Evolutionary conservation across 2,888 invertebrate genomes (phyloP), one percentile per base, ranked within the genome.

Genomic region (Cryptocephalus primarius): DNA sequence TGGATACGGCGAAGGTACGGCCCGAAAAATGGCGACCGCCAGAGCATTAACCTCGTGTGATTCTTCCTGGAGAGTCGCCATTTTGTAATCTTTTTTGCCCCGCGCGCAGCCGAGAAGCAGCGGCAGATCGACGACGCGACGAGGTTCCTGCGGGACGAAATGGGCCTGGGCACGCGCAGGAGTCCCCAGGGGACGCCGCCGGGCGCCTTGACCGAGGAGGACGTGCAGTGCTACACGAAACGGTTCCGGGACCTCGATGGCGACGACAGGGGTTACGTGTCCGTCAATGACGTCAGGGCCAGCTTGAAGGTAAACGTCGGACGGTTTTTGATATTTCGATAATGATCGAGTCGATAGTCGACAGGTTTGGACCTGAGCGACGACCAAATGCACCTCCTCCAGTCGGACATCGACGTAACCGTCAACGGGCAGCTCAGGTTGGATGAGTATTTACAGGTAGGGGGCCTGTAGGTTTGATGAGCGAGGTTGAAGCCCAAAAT

Each of bases 211-310:
- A 88, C 85, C 56, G 89, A 89, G 69, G 91, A 93, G 49, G 97
- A 99, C 74, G 89, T 96, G 60, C 88, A 91, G 69, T 75, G 84
- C 8, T 96, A 94, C 71, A 90, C 93, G 61, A 92, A 92, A 65
- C 80, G 96, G 49, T 99, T 99, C 83, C 86, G 92, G 69, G 81
- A 88, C 60, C 88, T 99, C 55, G 99, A 99, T 74, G 85, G 84
- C 60, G 96, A 96, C 64, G 83, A 88, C 64, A 99, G 99, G 71
- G 99, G 99, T 57, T 97, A 88, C 71, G 94, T 99, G 49, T 96
- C 97, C 22, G 88, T 99, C 60, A 96, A 94, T 68, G 99, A 99
- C 67, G 89, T 99, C 56, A 78, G 96, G 56, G 80, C 89, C 64
- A 91, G 92, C 68, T 81, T 99, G 49, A 95, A 96, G 87, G 96